phyloP scores from a whole-genome alignment of 2,888 invertebrate species.

The Lycocerus yunnanus region DNA sequence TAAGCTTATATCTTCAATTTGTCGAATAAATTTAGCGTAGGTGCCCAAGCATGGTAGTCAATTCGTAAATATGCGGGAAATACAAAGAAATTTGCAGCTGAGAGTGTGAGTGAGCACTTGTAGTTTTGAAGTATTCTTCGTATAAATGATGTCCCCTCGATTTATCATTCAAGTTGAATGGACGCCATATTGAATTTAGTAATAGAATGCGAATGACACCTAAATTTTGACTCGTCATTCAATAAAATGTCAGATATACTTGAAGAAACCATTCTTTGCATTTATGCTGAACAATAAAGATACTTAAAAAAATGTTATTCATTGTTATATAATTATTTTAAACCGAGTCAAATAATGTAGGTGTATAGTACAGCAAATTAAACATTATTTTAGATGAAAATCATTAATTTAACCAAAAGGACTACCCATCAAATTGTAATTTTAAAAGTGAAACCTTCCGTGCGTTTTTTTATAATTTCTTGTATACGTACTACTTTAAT shows the following conservation, averaged over 20 bases:
- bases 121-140: conserved; percentile 21
- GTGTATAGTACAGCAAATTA: background rate
- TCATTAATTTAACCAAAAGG: too few relatives aligned
- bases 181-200: conserved; percentile 29
- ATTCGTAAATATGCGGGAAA: conserved; percentile 20
- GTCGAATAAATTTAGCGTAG: conserved; percentile 7
- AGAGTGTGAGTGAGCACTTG: conserved; percentile 27
- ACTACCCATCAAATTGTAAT: too few relatives aligned
- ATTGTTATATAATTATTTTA: background rate
- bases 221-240: conserved; percentile 28
- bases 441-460: too few relatives aligned
- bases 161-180: conserved; percentile 35
- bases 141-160: conserved; percentile 38
- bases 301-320: background rate
- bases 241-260: conserved; percentile 17
- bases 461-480: too few relatives aligned
- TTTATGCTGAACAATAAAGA: background rate
- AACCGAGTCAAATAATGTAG: background rate
- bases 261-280: background rate
- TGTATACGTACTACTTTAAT: too few relatives aligned
- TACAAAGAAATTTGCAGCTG: conserved; percentile 28
- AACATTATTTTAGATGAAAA: too few relatives aligned
- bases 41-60: conserved; percentile 10
- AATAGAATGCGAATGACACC: conserved; percentile 34
- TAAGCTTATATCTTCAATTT: background rate